Evolutionary conservation across 2,113 vertebrate genomes (phyloP), one percentile per base, ranked within the genome.

Genomic region (Ochotona princeps): DNA sequence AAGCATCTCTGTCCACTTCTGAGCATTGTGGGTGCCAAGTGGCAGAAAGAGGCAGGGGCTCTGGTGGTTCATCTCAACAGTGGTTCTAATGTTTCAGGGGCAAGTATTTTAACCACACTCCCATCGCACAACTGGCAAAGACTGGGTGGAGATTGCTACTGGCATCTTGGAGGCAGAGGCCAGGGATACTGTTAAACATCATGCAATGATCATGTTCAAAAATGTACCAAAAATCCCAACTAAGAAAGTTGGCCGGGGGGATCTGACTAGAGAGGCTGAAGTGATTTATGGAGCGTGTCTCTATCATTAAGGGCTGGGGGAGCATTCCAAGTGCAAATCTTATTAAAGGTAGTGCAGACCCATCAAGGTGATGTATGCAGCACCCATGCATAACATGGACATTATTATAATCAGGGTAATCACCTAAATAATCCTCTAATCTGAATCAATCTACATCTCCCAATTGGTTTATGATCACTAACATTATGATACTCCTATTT

Each of bases 21-120:
- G 67, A 80, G 32, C 30, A 21, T 28, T 1, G 0, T 0, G 25
- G 54, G 23, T 51, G 17, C 10, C 30, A 2, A 17, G 28, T 1
- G 21, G 17, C 32, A 57, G 60, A 17, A 7, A 18, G 28, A 54
- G 18, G 17, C 7, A 35, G 25, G 8, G 47, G 79, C 7, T 4
- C 9, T 0, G 18, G 32, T 0, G 51, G 23, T 26, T 32, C 8
- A 9, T 21, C 32, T 18, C 5, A 72, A 21, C 10, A 23, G 44
- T 47, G 32, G 6, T 21, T 60, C 70, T 60, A 79, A 44, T 18
- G 11, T 18, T 8, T 4, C 8, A 32, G 69, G 47, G 8, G 3
- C 38, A 44, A 44, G 6, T 9, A 7, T 32, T 32, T 60, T 72
- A 4, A 32, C 23, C n/a, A 23, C 7, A 3, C 23, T 51, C n/a